Conservation (phyloP, 2,888 invertebrate species). For the Aspidiotus destructor region DNA sequence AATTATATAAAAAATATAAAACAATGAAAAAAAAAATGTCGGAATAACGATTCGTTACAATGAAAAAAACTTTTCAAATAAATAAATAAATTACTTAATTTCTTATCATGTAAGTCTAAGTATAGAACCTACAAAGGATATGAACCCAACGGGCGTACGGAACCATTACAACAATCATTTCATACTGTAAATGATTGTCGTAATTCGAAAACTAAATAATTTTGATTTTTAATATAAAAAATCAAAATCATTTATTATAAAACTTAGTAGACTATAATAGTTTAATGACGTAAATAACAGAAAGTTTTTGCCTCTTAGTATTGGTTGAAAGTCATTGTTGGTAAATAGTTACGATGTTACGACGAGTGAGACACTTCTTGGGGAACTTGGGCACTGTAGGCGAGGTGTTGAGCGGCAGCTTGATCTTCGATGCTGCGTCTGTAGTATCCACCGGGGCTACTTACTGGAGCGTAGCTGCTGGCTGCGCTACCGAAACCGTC, state of each 20-base stretch:
- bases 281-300: neutral
- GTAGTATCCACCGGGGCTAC: constrained; percentile 43
- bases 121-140: neutral
- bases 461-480: constrained; percentile 40
- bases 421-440: constrained; percentile 42
- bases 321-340: constrained; percentile 7
- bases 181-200: neutral
- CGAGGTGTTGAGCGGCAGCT: constrained; percentile 56
- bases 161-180: constrained; percentile 2
- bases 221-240: neutral
- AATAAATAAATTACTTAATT: constrained; percentile 13
- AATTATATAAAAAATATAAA: no score
- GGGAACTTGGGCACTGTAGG: constrained; percentile 56
- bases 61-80: neutral
- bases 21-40: no score
- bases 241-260: constrained; percentile 1
- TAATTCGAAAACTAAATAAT: neutral
- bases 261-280: neutral
- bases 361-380: constrained; percentile 37
- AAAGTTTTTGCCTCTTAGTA: neutral
- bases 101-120: neutral
- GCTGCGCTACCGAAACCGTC: constrained; percentile 36
- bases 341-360: constrained; percentile 8
- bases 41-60: neutral
- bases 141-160: neutral